phyloP scores from a whole-genome alignment of 1,140 invertebrate genomes.

The Drosophila pallidifrons region DNA sequence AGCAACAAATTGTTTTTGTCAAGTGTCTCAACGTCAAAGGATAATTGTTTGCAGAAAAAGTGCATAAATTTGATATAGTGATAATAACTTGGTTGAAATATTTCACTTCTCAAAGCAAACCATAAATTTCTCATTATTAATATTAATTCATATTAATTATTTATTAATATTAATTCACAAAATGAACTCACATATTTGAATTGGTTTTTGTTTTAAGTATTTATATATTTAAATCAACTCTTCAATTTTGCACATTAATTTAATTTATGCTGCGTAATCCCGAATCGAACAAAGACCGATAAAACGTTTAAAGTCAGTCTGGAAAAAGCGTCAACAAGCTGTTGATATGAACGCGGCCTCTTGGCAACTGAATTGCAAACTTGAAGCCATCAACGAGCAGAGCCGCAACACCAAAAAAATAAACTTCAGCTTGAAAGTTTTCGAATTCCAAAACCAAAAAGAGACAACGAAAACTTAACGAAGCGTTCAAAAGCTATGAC shows the following conservation, averaged over 20 bases:
- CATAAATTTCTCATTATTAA: background rate
- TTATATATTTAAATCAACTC: background rate
- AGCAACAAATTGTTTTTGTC: background rate
- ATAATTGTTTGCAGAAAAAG: too few species aligned
- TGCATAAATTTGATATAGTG: too few species aligned
- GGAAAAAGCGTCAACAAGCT: conserved; percentile 44
- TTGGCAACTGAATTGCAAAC: conserved; percentile 65
- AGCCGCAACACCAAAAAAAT: conserved; percentile 31
- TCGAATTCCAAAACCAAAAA: conserved; percentile 45
- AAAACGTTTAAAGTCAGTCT: background rate
- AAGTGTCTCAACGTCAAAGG: too few species aligned
- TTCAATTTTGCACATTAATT: background rate
- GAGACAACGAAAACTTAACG: conserved; percentile 58
- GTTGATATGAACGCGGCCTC: conserved; percentile 68
- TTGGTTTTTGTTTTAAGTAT: background rate
- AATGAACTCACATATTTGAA: conserved; percentile 37
- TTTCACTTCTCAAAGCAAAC: background rate
- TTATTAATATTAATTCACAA: background rate
- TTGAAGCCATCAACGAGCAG: conserved; percentile 39
- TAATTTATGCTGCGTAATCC: conserved; percentile 36
- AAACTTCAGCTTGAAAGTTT: conserved; percentile 64
- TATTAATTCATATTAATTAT: too few species aligned
- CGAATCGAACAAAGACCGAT: conserved; percentile 8
- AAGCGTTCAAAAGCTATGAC: conserved; percentile 56
- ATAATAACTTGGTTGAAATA: background rate